Evolutionary conservation across 2,113 vertebrate species (phyloP).

Genomic region (Alexandromys fortis): DNA sequence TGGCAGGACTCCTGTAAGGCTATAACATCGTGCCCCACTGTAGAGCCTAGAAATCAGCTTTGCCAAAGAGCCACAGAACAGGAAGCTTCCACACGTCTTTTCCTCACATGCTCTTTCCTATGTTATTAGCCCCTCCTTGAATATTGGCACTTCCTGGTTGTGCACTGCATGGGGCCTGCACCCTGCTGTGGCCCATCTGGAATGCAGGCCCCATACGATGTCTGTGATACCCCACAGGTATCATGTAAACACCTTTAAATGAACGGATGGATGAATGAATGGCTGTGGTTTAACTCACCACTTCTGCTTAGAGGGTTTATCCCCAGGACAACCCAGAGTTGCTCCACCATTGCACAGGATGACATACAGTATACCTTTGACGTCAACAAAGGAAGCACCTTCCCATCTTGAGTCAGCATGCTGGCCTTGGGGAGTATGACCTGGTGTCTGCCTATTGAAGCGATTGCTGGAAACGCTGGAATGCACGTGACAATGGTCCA

Average conservation of each 20-base stretch:
- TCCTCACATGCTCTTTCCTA: neutral
- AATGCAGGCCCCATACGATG: too few species aligned
- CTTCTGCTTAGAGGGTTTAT: neutral
- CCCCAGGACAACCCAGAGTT: neutral
- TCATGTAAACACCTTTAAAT: neutral
- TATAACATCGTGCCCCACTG: rapidly evolving
- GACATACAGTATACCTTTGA: neutral
- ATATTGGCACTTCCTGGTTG: neutral
- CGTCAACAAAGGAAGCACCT: neutral
- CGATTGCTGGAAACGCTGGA: rapidly evolving
- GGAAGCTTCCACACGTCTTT: rapidly evolving
- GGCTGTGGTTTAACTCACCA: neutral
- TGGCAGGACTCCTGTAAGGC: rapidly evolving
- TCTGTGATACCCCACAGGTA: neutral
- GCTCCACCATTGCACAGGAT: neutral
- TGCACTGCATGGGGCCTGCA: rapidly evolving
- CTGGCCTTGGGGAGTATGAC: neutral
- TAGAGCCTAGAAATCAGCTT: neutral
- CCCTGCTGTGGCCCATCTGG: neutral
- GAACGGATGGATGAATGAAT: neutral
- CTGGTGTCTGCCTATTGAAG: rapidly evolving
- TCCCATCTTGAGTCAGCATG: rapidly evolving
- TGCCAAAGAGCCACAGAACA: neutral
- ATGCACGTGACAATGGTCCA: neutral
- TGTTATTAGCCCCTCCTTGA: neutral